Evolutionary conservation across 1,140 invertebrate genomes (phyloP).

Genomic region (Trypoxylus dichotomus): DNA sequence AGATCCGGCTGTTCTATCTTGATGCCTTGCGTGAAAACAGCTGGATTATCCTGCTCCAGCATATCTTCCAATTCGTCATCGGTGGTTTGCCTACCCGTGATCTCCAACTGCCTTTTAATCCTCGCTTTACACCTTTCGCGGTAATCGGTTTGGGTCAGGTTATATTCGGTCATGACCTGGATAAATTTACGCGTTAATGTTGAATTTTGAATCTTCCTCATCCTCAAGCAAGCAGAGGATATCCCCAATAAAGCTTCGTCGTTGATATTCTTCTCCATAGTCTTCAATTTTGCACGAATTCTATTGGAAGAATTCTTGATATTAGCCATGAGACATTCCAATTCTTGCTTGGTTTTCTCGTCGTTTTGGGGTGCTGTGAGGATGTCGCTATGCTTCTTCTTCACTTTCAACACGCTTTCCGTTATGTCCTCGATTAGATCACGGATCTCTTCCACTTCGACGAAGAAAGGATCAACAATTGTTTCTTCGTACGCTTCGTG

Average conservation of each 20-base stretch:
- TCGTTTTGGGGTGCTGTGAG: constrained; percentile 83
- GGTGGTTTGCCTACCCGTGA: constrained; percentile 74
- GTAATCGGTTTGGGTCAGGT: constrained; percentile 85
- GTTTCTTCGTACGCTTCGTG: constrained; percentile 57
- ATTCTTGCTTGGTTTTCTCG: constrained; percentile 53
- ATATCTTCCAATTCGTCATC: constrained; percentile 83
- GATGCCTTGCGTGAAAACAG: constrained; percentile 80
- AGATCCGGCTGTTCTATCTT: constrained; percentile 66
- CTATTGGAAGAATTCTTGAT: constrained; percentile 89
- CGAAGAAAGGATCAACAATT: constrained; percentile 60
- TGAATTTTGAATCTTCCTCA: constrained; percentile 83
- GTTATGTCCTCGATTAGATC: constrained; percentile 86
- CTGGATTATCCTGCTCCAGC: constrained; percentile 80
- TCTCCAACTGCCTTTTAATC: constrained; percentile 85
- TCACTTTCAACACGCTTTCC: constrained; percentile 83
- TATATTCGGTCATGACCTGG: constrained; percentile 87
- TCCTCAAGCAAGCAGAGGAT: constrained; percentile 78
- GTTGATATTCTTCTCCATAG: constrained; percentile 68
- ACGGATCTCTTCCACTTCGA: constrained; percentile 81
- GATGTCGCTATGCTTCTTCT: constrained; percentile 85
- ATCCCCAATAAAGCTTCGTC: constrained; percentile 55
- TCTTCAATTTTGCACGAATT: constrained; percentile 84
- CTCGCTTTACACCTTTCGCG: constrained; percentile 82
- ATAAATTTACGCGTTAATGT: constrained; percentile 82
- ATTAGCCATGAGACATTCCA: constrained; percentile 85